Evolutionary conservation across 2,888 invertebrate species (phyloP).

Genomic region (Caenorhabditis sp.): DNA sequence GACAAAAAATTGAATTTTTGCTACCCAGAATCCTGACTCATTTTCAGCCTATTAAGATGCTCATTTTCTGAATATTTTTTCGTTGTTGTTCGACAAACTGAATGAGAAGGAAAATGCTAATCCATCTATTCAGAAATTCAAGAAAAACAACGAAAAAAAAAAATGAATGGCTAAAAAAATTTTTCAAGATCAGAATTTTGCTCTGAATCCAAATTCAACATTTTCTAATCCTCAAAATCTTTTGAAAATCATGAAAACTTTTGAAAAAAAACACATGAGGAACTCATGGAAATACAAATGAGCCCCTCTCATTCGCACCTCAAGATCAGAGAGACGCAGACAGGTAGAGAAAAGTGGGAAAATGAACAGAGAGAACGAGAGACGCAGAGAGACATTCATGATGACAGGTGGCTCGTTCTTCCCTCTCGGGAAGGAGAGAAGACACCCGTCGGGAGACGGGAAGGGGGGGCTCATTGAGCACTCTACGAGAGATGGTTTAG

Average conservation of each 20-base stretch:
- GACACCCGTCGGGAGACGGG: constrained; percentile 60
- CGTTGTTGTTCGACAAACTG: too few species aligned
- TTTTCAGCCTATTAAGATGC: too few species aligned
- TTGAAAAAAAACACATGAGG: neutral
- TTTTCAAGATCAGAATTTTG: neutral
- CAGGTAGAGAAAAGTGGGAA: neutral
- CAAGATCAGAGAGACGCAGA: constrained; percentile 9
- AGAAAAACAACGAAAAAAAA: neutral
- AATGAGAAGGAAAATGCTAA: too few species aligned
- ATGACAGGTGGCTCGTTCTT: constrained; percentile 20
- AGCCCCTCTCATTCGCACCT: neutral
- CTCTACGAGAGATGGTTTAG: neutral
- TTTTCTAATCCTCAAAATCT: neutral
- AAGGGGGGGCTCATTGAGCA: constrained; percentile 81
- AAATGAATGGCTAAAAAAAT: neutral
- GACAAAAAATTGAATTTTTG: too few species aligned
- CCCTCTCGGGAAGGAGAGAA: constrained; percentile 26
- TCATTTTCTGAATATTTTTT: too few species aligned
- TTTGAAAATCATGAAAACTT: neutral
- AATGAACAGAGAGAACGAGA: neutral
- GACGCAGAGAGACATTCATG: constrained; percentile 11
- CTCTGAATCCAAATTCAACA: neutral
- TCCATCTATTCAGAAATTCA: too few species aligned
- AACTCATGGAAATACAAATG: constrained; percentile 20
- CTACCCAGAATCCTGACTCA: too few species aligned